Evolutionary conservation across 2,797 vertebrate genomes (phyloP).

Genomic region (Tangara arthus): DNA sequence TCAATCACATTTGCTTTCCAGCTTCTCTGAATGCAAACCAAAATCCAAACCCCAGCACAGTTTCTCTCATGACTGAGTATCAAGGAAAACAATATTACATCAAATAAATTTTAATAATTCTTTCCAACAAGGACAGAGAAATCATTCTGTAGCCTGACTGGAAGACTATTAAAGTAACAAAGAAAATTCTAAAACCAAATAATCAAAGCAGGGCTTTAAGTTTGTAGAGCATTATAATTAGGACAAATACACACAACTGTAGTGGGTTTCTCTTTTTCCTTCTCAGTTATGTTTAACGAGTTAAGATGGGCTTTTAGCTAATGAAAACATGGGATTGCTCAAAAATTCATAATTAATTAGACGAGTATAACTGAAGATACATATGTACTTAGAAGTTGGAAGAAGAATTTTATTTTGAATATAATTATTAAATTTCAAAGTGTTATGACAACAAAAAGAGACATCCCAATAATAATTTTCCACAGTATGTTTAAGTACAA

Average conservation of each 20-base stretch:
- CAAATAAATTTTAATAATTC: constrained; percentile 4
- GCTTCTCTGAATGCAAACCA: background rate
- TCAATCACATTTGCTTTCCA: background rate
- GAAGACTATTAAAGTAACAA: background rate
- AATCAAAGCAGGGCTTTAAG: background rate
- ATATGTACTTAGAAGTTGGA: background rate
- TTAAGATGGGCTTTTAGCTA: background rate
- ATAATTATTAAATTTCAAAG: background rate
- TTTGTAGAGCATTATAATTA: constrained; percentile 10
- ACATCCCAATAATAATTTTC: background rate
- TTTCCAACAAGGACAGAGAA: background rate
- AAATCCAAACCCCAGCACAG: background rate
- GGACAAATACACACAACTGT: background rate
- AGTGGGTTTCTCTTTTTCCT: background rate
- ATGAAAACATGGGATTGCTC: background rate
- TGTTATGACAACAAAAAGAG: background rate
- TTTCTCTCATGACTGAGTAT: background rate
- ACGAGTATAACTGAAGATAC: background rate
- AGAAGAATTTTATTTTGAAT: background rate
- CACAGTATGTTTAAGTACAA: background rate
- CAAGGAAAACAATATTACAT: background rate
- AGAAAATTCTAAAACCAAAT: background rate
- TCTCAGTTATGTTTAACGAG: background rate
- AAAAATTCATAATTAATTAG: background rate
- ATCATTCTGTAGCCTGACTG: background rate